These are phyloP conservation scores for Halcyon leucocephala DNA, from an alignment of 2,797 vertebrate genomes.

Conservation along the genomic window DNA sequence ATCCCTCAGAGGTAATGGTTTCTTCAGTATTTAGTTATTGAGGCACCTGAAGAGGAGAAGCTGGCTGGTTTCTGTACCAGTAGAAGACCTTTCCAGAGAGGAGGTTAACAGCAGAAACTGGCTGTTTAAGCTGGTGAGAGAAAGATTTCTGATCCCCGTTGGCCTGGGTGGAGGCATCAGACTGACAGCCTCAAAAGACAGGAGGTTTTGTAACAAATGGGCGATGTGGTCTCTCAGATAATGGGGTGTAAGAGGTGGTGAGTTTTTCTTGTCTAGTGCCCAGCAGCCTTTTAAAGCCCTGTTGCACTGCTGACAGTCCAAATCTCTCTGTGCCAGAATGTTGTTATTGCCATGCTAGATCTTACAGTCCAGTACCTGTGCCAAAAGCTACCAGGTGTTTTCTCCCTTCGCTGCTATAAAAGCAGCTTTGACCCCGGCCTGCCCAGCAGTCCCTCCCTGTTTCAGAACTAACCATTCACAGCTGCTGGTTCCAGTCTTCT, in stretches of 20 bases:
- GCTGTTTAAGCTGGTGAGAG: background rate
- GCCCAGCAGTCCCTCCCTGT: background rate
- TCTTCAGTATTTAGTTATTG: background rate
- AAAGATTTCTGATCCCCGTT: background rate
- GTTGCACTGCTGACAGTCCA: background rate
- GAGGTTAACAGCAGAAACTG: background rate
- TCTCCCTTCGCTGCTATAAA: background rate
- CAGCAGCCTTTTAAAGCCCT: background rate
- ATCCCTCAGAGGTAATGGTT: constrained; percentile 88
- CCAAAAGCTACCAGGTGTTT: background rate
- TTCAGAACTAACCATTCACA: background rate
- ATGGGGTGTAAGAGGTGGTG: background rate
- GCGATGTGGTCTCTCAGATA: background rate
- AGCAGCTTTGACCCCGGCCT: background rate
- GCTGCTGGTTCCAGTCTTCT: background rate
- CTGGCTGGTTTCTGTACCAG: background rate
- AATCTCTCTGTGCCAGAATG: background rate
- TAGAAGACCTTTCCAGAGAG: background rate
- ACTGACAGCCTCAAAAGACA: background rate
- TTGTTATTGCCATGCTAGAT: background rate
- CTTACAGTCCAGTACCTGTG: background rate
- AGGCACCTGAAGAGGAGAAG: background rate
- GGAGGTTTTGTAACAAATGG: background rate
- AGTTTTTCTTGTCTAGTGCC: background rate
- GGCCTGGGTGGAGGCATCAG: background rate